These are phyloP conservation scores for Rostratula benghalensis DNA, from an alignment of 2,113 vertebrate species.

Conservation along the genomic window DNA sequence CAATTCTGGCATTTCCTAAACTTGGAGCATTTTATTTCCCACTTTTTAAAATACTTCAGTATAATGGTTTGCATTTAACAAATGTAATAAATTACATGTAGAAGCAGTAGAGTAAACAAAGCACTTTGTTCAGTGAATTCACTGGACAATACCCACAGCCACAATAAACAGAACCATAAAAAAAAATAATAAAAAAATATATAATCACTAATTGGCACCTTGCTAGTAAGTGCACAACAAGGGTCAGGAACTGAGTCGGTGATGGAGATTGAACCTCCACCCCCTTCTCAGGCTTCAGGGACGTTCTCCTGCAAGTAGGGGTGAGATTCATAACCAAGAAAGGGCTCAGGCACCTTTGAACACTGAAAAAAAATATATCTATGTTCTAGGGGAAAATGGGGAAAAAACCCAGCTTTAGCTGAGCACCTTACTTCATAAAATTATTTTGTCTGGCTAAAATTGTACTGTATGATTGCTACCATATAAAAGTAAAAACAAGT, in stretches of 20 bases:
- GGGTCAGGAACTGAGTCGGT: not conserved
- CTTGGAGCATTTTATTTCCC: not conserved
- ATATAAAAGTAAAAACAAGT: not conserved
- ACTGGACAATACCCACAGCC: not conserved
- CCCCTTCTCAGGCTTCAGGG: not conserved
- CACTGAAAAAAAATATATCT: not conserved
- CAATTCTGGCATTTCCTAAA: constrained; percentile 8
- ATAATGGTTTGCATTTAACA: not conserved
- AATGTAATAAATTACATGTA: not conserved
- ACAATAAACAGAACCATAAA: constrained; percentile 16
- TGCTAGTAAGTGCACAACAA: not conserved
- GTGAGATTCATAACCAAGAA: not conserved
- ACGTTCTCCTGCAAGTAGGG: not conserved
- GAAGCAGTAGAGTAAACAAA: not conserved
- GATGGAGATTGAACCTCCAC: not conserved
- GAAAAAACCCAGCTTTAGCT: not conserved
- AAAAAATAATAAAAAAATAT: not conserved
- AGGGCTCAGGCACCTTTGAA: not conserved
- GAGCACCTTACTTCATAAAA: not conserved
- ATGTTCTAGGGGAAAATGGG: not conserved
- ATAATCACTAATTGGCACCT: constrained; percentile 25
- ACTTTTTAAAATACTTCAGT: constrained; percentile 2
- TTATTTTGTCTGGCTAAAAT: not conserved
- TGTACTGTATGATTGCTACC: not conserved
- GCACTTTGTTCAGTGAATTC: not conserved